phyloP scores from a whole-genome alignment of 2,797 vertebrate genomes.

The Scomberomorus guttatus region DNA sequence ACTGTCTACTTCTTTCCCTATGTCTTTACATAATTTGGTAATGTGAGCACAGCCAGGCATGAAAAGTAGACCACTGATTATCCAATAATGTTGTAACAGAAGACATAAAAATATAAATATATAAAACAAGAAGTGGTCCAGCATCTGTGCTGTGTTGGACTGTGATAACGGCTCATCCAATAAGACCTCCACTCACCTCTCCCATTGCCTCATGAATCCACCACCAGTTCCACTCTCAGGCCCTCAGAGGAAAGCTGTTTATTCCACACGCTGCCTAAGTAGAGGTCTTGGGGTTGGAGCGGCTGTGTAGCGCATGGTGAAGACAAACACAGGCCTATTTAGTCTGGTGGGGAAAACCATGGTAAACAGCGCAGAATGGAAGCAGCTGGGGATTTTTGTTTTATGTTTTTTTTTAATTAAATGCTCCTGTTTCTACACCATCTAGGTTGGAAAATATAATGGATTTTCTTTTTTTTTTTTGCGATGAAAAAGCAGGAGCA shows the following conservation, averaged over 20 bases:
- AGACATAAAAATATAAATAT: slow-evolving; percentile 46
- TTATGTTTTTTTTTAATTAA: slow-evolving; percentile 51
- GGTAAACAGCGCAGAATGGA: slow-evolving; percentile 81
- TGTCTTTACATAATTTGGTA: slow-evolving; percentile 81
- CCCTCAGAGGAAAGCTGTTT: slow-evolving; percentile 83
- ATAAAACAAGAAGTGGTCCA: slow-evolving; percentile 62
- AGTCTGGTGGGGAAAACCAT: slow-evolving; percentile 78
- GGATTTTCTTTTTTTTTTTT: slow-evolving; percentile 25
- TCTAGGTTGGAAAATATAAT: slow-evolving; percentile 42
- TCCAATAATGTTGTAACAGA: slow-evolving; percentile 61
- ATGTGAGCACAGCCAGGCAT: slow-evolving; percentile 69
- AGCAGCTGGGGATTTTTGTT: slow-evolving; percentile 79
- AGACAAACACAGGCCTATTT: slow-evolving; percentile 85
- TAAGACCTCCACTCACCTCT: slow-evolving; percentile 75
- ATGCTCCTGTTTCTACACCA: slow-evolving; percentile 60
- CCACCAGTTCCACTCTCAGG: slow-evolving; percentile 66
- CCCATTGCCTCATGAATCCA: slow-evolving; percentile 59
- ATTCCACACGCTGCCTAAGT: slow-evolving; percentile 80
- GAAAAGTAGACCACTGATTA: slow-evolving; percentile 77
- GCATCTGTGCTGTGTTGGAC: slow-evolving; percentile 69
- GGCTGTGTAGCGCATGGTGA: slow-evolving; percentile 78
- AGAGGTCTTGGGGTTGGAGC: slow-evolving; percentile 78
- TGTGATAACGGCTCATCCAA: slow-evolving; percentile 80
- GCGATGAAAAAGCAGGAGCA: slow-evolving; percentile 44
- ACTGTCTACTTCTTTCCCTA: slow-evolving; percentile 68